Evolutionary conservation across 2,113 vertebrate genomes (phyloP).

Genomic region (Pelvicachromis taeniatus): DNA sequence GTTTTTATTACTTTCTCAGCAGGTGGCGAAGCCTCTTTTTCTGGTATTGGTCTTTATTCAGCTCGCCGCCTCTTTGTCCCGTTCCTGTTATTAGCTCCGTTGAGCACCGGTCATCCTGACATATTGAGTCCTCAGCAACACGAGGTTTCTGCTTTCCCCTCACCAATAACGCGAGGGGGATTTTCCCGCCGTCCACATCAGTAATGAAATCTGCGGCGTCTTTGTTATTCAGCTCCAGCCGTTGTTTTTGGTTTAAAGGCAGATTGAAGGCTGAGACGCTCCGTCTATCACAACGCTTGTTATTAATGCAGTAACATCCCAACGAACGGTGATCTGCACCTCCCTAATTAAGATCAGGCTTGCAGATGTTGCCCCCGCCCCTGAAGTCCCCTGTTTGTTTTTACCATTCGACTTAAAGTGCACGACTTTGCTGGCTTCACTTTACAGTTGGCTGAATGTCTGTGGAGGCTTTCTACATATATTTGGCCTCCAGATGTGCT

Average conservation of each 20-base stretch:
- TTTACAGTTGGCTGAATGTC: neutral
- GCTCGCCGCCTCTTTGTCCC: constrained; percentile 13
- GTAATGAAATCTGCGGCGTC: constrained; percentile 39
- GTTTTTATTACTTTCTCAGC: constrained; percentile 54
- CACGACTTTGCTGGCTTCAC: neutral
- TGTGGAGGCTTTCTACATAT: neutral
- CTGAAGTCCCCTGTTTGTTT: neutral
- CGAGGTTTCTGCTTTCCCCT: neutral
- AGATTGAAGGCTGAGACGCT: neutral
- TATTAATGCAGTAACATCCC: neutral
- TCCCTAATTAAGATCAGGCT: neutral
- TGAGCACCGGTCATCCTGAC: constrained; percentile 41
- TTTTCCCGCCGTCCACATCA: neutral
- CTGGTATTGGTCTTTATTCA: constrained; percentile 3
- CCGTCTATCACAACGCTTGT: neutral
- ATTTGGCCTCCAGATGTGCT: neutral
- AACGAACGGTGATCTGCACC: neutral
- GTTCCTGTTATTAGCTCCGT: constrained; percentile 39
- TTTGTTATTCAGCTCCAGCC: neutral
- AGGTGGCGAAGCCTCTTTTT: constrained; percentile 1
- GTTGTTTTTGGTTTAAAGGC: neutral
- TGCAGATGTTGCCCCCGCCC: neutral
- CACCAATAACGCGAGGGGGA: constrained; percentile 13
- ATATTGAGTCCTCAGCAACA: constrained; percentile 44
- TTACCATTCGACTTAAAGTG: neutral